Evolutionary conservation across 2,113 vertebrate genomes (phyloP), one percentile per base, ranked within the genome.

Genomic region (Loxodonta africana): DNA sequence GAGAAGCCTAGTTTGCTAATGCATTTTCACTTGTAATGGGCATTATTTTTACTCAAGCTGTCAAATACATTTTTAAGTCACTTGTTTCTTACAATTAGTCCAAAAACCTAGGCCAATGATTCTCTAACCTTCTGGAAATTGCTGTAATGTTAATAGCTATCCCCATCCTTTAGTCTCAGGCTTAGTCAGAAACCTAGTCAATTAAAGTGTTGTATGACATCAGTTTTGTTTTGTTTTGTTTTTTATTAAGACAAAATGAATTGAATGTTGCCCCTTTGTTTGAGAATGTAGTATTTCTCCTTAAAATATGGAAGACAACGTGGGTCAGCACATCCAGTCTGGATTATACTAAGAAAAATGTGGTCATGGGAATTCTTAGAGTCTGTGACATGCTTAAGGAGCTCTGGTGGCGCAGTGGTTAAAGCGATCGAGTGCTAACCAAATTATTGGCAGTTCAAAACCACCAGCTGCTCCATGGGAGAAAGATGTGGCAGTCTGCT

Each of bases 41-140:
- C 51, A 69, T 73, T 76, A 80, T 93, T 88, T 73, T 48, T 73
- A 84, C n/a, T 89, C 33, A 83, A 77, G 71, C 65, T 77, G 25
- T 60, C 88, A 87, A 95, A 84, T 62, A 30, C 44, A 30, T 83
- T 85, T 92, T 92, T 41, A 94, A 92, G 71, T 91, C n/a, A 15
- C 9, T 77, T 53, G 28, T 60, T 82, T 84, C 30, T 82, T 95
- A 26, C 10, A 60, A 11, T 84, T 46, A 81, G 11, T 91, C 69
- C 44, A 44, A 33, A 62, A 67, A 53, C n/a, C 67, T 7, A 81
- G 33, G 37, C 44, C 41, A 84, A 53, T 51, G 28, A 94, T 87
- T 23, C 57, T 33, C 76, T 88, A 33, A 80, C 20, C 26, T 90
- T 91, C 53, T 21, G 28, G 82, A 94, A 88, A 88, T 46, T 41